Base-by-base conservation (phyloP, 2,888 invertebrate species). In the Drosophila aldrichi region DNA sequence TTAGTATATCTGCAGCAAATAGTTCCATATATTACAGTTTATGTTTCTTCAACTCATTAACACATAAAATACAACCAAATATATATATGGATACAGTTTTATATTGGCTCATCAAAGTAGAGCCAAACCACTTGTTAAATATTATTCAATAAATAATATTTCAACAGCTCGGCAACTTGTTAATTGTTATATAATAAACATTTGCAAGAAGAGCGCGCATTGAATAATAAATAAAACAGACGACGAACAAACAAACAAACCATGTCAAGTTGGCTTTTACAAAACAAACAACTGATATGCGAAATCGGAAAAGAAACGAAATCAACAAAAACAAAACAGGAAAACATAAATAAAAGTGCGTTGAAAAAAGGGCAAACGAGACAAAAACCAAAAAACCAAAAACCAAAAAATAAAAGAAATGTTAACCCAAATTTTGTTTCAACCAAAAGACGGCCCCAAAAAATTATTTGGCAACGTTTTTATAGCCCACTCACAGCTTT, bases 391-490 rank as follows among this genome's bases (percentile, higher is more conserved):
- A 55, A 52, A 61, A 66, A 29, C 36, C 48, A 25, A 25, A 25
- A 25, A 25, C 25, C 25, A 25, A 25, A 25, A 25, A 12, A 14
- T n/a, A 36, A 36, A 41, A 64, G 67, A 44, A 44, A 88, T 75
- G 61, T 78, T 85, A 89, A 88, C 87, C 87, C 70, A 82, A 89
- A 89, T 87, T 89, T 81, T 75, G 68, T 65, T 68, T 78, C 68
- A 73, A 69, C 75, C 86, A 79, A 73, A 82, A 82, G 58, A 56
- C 57, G 63, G 52, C 69, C 74, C 59, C 58, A 75, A 79, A 70
- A 78, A 69, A 87, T 81, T 70, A 86, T 89, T 89, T 89, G 81
- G 82, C 88, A 90, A 89, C 79, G 76, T 79, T 89, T 90, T 88
- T 82, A 81, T 88, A 81, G 80, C 77, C 67, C 60, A 64, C 71